Evolutionary conservation across 2,797 vertebrate species (phyloP).

Genomic region (Spinus olivaceus): DNA sequence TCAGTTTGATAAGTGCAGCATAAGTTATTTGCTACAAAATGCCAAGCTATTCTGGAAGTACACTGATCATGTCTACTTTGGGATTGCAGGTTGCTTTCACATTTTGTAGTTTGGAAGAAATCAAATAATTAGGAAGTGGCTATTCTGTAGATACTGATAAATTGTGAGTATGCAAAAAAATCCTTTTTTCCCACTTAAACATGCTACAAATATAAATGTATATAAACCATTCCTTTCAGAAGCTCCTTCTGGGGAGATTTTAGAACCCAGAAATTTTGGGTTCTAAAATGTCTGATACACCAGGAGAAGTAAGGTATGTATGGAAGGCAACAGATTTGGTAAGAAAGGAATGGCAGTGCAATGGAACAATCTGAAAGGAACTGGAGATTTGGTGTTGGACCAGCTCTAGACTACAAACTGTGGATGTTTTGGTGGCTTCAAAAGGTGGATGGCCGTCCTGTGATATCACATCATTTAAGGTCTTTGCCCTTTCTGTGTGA

Average conservation of each 20-base stretch:
- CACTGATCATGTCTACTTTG: not conserved
- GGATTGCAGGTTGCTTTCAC: not conserved
- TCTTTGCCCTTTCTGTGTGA: not conserved
- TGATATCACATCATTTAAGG: not conserved
- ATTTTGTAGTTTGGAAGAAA: not conserved
- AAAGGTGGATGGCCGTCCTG: accelerated
- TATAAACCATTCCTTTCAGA: not conserved
- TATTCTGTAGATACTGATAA: not conserved
- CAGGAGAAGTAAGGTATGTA: not conserved
- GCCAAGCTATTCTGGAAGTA: not conserved
- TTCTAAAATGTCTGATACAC: not conserved
- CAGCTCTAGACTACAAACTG: not conserved
- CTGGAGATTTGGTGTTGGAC: not conserved
- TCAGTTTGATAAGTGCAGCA: not conserved
- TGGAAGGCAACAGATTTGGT: not conserved
- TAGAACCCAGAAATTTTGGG: not conserved
- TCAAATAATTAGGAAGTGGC: not conserved
- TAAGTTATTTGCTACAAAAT: not conserved
- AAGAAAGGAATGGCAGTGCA: not conserved
- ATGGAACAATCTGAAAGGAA: not conserved
- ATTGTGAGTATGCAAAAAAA: not conserved
- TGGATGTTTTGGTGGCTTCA: not conserved
- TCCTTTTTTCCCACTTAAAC: not conserved
- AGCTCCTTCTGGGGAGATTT: not conserved
- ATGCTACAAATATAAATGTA: not conserved